phyloP scores from a whole-genome alignment of 2,113 vertebrate species.

The Macrotus californicus region DNA sequence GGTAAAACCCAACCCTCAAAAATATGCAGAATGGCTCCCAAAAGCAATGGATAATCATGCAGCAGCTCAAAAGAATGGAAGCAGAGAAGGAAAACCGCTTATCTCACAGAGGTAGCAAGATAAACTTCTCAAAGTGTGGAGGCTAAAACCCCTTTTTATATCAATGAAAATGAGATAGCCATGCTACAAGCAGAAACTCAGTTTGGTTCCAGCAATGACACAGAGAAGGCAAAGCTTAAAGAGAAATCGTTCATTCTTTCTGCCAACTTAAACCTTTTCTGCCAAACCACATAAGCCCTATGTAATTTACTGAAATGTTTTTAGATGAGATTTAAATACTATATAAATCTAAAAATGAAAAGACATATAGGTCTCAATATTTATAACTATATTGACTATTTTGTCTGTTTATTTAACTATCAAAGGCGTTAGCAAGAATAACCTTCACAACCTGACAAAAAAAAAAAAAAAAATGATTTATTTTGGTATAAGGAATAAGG shows the following conservation, averaged over 20 bases:
- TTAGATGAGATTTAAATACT: background rate
- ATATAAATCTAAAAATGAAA: constrained; percentile 17
- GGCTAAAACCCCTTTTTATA: background rate
- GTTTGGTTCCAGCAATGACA: background rate
- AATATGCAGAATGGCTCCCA: background rate
- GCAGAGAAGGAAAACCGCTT: background rate
- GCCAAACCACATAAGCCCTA: background rate
- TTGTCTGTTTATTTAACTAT: background rate
- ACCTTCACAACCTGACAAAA: background rate
- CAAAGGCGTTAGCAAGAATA: background rate
- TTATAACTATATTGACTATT: background rate
- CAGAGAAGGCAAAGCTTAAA: background rate
- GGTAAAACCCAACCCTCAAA: background rate
- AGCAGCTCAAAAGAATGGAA: background rate
- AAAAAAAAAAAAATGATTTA: background rate
- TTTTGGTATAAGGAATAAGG: background rate
- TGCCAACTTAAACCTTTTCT: background rate
- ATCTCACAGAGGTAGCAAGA: background rate
- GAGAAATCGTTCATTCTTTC: background rate
- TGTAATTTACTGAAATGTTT: background rate
- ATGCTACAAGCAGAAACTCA: background rate
- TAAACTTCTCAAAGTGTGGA: background rate
- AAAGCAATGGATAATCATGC: background rate
- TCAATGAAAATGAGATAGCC: background rate
- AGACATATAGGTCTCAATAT: background rate